Conservation (phyloP, 2,888 invertebrate species). For the Bombylius discolor region DNA sequence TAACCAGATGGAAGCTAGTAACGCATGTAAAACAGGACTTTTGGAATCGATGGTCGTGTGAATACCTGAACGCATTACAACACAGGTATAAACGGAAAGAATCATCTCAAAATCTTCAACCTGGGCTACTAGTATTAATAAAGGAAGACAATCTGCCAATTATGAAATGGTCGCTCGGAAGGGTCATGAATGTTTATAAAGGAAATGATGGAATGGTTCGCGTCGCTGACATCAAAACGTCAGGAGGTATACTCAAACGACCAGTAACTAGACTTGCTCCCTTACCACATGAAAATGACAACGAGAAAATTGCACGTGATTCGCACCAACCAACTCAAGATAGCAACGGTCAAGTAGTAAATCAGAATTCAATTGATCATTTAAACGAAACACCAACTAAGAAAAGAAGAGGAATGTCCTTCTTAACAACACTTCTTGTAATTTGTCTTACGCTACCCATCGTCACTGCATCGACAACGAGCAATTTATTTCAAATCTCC, state of each 20-base stretch:
- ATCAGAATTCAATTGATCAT: neutral
- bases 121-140: neutral
- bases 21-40: neutral
- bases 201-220: constrained; percentile 16
- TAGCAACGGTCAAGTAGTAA: neutral
- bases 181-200: constrained; percentile 11
- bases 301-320: too few relatives aligned
- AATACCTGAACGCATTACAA: neutral
- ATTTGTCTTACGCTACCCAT: too few relatives aligned
- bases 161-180: neutral
- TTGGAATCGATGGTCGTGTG: neutral
- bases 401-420: too few relatives aligned
- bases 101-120: neutral
- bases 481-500: too few relatives aligned
- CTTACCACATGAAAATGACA: neutral
- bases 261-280: neutral
- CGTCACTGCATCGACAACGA: too few relatives aligned
- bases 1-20: neutral
- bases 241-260: neutral
- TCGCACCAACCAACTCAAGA: too few relatives aligned
- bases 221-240: neutral
- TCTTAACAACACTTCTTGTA: too few relatives aligned
- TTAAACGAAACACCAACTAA: neutral
- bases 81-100: neutral
- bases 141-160: neutral